These are phyloP conservation scores for Noturus placidus DNA, from an alignment of 2,113 vertebrate genomes.

Conservation along the genomic window DNA sequence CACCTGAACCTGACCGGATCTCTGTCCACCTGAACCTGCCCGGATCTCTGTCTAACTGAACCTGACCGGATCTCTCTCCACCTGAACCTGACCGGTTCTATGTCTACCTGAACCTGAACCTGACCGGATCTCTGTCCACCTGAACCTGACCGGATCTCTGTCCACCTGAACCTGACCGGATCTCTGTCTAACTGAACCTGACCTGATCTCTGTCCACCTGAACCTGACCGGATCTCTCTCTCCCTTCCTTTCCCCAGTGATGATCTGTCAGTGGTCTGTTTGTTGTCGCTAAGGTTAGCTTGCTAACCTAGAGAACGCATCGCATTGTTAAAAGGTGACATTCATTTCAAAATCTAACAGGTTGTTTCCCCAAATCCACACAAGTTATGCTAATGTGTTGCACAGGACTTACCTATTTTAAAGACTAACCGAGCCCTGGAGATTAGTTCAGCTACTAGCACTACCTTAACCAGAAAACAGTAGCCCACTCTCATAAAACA, in stretches of 20 bases:
- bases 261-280: not conserved
- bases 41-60: no score
- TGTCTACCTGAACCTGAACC: no score
- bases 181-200: no score
- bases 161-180: no score
- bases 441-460: not conserved
- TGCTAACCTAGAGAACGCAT: not conserved
- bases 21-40: no score
- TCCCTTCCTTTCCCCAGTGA: not conserved
- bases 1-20: no score
- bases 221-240: not conserved
- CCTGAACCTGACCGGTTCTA: no score
- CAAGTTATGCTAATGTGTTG: not conserved
- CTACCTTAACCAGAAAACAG: not conserved
- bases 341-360: not conserved
- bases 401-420: slow-evolving; percentile 18
- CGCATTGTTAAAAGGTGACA: not conserved
- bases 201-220: no score
- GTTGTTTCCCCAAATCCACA: not conserved
- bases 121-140: no score
- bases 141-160: no score
- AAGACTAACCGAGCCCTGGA: not conserved
- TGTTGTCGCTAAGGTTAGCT: not conserved
- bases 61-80: no score
- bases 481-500: not conserved